Evolutionary conservation across 2,113 vertebrate genomes (phyloP).

Genomic region (Etheostoma spectabile): DNA sequence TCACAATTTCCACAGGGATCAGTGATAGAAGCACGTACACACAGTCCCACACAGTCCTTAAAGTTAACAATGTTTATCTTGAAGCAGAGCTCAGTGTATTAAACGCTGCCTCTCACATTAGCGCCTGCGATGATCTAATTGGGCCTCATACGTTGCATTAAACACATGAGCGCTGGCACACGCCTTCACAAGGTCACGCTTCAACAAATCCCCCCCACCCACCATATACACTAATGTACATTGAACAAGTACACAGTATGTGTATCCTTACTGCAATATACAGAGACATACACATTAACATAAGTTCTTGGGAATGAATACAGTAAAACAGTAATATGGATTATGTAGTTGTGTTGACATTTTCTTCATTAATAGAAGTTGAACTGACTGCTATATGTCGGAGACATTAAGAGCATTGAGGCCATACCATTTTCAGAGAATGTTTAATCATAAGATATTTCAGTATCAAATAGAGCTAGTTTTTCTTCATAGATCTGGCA

Average conservation of each 20-base stretch:
- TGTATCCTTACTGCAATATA: too few species aligned
- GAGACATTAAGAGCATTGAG: constrained; percentile 4
- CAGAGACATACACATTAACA: constrained; percentile 8
- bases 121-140: constrained; percentile 49
- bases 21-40: constrained; percentile 11
- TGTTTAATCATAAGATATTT: background rate
- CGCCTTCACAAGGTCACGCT: constrained; percentile 32
- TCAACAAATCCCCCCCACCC: background rate
- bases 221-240: background rate
- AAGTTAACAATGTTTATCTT: constrained; percentile 19
- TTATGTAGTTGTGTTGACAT: constrained; percentile 43
- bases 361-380: constrained; percentile 41
- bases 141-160: constrained; percentile 47
- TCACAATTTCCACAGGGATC: background rate
- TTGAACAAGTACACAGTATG: background rate
- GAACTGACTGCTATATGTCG: background rate
- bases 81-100: background rate
- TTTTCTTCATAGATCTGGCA: too few species aligned
- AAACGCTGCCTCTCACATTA: constrained; percentile 42
- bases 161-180: constrained; percentile 51
- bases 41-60: background rate
- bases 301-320: constrained; percentile 28
- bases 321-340: constrained; percentile 44
- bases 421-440: background rate
- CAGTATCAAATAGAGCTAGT: background rate